Conservation (phyloP, 2,888 invertebrate genomes). For the Cremastobaeus sp. region DNA sequence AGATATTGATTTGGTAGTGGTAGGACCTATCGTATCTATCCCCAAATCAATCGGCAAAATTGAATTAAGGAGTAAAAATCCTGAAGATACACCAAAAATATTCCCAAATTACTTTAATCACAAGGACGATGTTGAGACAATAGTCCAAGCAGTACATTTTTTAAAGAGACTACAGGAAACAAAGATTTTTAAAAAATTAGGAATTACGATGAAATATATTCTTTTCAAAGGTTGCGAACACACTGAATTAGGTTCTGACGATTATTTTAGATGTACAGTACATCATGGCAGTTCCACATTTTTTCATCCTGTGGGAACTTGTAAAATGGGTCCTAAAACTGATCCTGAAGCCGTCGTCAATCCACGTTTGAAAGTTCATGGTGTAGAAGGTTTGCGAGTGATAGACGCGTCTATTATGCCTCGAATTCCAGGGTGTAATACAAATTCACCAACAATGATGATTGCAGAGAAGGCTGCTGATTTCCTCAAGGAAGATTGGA, state of each 20-base stretch:
- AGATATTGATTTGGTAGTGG: conserved; percentile 64
- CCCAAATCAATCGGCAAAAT: conserved; percentile 79
- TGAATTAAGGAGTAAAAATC: conserved; percentile 79
- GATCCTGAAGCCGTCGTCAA: conserved; percentile 80
- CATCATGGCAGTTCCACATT: conserved; percentile 81
- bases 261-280: conserved; percentile 79
- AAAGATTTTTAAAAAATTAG: conserved; percentile 63
- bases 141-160: conserved; percentile 72
- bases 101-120: conserved; percentile 80
- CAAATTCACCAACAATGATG: conserved; percentile 83
- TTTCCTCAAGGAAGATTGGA: conserved; percentile 82
- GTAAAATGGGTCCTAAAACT: conserved; percentile 82
- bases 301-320: conserved; percentile 82
- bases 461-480: conserved; percentile 84
- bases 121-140: conserved; percentile 74
- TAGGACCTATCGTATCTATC: conserved; percentile 75
- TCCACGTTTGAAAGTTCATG: conserved; percentile 80
- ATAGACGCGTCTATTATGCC: conserved; percentile 85
- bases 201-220: conserved; percentile 59
- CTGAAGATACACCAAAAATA: conserved; percentile 79
- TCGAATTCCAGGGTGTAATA: conserved; percentile 81
- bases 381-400: conserved; percentile 80
- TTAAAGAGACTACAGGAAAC: conserved; percentile 66
- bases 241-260: conserved; percentile 67
- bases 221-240: conserved; percentile 69